Percentiles rank a stretch among this genome's conserved stretches.
Evolutionary conservation across 1,140 invertebrate genomes (phyloP).

Genomic region (Scaptomyza montana): DNA sequence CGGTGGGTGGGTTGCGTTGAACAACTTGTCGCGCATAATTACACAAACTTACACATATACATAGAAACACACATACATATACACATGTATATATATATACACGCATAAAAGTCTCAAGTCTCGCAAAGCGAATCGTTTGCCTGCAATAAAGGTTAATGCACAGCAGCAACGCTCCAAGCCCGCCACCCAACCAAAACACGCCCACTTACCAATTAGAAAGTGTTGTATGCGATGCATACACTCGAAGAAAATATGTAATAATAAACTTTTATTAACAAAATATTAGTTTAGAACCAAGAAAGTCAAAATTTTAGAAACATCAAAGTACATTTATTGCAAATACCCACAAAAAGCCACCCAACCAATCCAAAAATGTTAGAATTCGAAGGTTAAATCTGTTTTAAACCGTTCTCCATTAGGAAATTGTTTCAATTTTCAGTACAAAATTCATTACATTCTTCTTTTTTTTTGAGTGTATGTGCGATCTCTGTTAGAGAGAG

Average conservation of each 20-base stretch:
- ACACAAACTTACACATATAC: constrained; percentile 41
- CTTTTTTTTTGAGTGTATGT: too few species aligned
- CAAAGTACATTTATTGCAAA: too few species aligned
- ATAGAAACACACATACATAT: not conserved
- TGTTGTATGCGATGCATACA: constrained; percentile 38
- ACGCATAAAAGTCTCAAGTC: constrained; percentile 60
- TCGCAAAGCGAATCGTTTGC: constrained; percentile 4
- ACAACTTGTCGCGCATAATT: constrained; percentile 76
- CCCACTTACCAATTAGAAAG: constrained; percentile 63
- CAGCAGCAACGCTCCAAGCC: constrained; percentile 14
- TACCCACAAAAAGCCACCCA: too few species aligned
- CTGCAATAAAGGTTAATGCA: constrained; percentile 70
- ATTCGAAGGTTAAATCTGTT: too few species aligned
- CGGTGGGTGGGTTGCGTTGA: not conserved
- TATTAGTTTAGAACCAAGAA: too few species aligned
- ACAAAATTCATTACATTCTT: too few species aligned
- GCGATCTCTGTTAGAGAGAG: too few species aligned
- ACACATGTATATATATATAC: constrained; percentile 11
- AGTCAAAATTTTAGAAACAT: too few species aligned
- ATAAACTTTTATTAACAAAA: too few species aligned
- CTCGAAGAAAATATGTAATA: not conserved
- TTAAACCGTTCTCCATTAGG: too few species aligned
- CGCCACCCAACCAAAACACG: not conserved
- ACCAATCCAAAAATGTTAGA: too few species aligned
- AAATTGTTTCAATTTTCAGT: too few species aligned